Conservation (phyloP, 2,797 vertebrate species). For the Muraenolepis orangiensis region DNA sequence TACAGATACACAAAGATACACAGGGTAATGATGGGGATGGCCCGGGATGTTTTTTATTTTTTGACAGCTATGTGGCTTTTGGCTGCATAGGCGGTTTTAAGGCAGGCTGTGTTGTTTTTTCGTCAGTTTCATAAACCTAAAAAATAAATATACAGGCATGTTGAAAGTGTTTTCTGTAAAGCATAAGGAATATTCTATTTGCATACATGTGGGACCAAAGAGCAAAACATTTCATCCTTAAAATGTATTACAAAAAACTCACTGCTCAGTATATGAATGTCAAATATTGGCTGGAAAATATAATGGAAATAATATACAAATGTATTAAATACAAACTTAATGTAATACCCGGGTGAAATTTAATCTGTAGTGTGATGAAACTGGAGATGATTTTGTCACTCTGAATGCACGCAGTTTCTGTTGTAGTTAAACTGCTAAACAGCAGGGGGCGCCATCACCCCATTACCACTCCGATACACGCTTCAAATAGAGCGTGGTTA, state of each 20-base stretch:
- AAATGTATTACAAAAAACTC: background rate
- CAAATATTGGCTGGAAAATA: background rate
- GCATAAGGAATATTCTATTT: too few species aligned
- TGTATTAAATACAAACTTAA: background rate
- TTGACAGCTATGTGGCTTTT: background rate
- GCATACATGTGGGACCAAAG: too few species aligned
- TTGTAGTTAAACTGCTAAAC: conserved; percentile 6
- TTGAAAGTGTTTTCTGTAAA: too few species aligned
- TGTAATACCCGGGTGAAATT: background rate
- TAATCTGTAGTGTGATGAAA: background rate
- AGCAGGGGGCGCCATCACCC: conserved; percentile 62
- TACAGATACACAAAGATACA: background rate
- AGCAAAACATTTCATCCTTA: too few species aligned
- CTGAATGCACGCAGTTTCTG: background rate
- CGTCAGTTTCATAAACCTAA: too few species aligned
- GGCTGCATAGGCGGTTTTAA: too few species aligned
- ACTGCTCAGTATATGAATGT: background rate
- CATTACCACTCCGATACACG: background rate
- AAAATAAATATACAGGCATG: background rate
- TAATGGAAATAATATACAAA: too few species aligned
- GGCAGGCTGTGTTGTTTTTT: background rate
- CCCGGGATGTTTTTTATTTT: background rate
- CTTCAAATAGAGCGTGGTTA: background rate
- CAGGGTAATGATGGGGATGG: background rate
- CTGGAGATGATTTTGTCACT: background rate